Percentiles rank a stretch among this genome's conserved stretches.
Conservation (phyloP, 2,113 vertebrate genomes). For the Tychaedon coryphoeus region DNA sequence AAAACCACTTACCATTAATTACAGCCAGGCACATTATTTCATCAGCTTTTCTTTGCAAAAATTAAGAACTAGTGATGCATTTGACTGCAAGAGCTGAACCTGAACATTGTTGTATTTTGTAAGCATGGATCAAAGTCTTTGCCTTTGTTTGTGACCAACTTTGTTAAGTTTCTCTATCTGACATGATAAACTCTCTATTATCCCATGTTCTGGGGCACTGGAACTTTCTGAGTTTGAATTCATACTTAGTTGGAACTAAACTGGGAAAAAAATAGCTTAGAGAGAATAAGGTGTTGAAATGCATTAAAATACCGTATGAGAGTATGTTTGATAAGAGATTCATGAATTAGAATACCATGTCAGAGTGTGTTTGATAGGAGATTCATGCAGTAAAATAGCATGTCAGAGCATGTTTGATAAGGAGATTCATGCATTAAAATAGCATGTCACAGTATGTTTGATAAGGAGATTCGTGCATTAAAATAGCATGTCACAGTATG, state of each 20-base stretch:
- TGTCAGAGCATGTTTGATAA: not conserved
- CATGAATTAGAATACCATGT: not conserved
- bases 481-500: not conserved
- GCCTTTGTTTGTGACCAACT: not conserved
- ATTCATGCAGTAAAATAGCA: fast-evolving
- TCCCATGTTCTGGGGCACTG: not conserved
- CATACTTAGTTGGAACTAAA: not conserved
- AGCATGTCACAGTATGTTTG: not conserved
- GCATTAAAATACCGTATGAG: fast-evolving
- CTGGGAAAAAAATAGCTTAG: not conserved
- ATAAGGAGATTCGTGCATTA: not conserved
- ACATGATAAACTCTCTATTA: not conserved
- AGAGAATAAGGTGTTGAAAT: not conserved
- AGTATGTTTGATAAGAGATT: not conserved
- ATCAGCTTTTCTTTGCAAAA: not conserved
- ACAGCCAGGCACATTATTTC: not conserved
- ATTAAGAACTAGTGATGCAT: not conserved
- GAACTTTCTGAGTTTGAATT: not conserved
- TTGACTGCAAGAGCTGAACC: not conserved
- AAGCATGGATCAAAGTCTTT: not conserved
- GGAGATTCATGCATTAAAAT: not conserved
- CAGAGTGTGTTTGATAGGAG: not conserved
- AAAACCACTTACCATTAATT: not conserved
- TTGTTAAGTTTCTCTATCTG: not conserved
- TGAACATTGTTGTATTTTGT: not conserved